Evolutionary conservation across 1,140 invertebrate species (phyloP).

Genomic region (Platyura marginata): DNA sequence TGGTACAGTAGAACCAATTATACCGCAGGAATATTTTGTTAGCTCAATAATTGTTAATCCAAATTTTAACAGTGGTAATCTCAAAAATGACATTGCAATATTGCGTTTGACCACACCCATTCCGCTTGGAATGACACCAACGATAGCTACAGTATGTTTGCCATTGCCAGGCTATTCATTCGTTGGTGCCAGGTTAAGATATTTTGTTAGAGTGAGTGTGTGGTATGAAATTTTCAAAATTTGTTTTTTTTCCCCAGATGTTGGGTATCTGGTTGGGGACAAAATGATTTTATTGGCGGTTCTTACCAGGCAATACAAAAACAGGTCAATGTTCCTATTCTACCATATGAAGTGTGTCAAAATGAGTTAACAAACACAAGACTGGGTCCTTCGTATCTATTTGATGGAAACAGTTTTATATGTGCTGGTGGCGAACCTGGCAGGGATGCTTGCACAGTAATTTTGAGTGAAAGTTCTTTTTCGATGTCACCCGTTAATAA

Average conservation of each 20-base stretch:
- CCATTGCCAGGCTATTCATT: conserved; percentile 36
- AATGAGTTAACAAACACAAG: conserved; percentile 37
- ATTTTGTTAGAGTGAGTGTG: not conserved
- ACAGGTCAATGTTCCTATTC: conserved; percentile 49
- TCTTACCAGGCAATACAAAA: conserved; percentile 45
- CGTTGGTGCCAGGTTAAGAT: conserved; percentile 32
- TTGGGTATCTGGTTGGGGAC: conserved; percentile 66
- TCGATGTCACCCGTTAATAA: too few relatives aligned
- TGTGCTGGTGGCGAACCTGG: conserved; percentile 58
- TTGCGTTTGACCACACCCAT: conserved; percentile 36
- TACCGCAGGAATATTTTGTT: conserved; percentile 36
- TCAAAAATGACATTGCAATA: conserved; percentile 51
- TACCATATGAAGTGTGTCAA: conserved; percentile 41
- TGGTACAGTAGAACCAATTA: conserved; percentile 35
- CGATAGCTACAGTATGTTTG: conserved; percentile 53
- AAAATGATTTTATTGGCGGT: conserved; percentile 44
- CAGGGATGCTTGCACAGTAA: conserved; percentile 52
- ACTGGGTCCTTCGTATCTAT: conserved; percentile 37
- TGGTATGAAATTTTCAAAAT: not conserved
- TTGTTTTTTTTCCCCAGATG: conserved; percentile 33
- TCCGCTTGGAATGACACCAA: conserved; percentile 30
- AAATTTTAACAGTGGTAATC: conserved; percentile 38
- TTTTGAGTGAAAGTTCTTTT: not conserved
- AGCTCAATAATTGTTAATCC: conserved; percentile 39
- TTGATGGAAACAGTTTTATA: conserved; percentile 46